Evolutionary conservation across 2,113 vertebrate genomes (phyloP), one percentile per base, ranked within the genome.

Genomic region (Ictalurus furcatus): DNA sequence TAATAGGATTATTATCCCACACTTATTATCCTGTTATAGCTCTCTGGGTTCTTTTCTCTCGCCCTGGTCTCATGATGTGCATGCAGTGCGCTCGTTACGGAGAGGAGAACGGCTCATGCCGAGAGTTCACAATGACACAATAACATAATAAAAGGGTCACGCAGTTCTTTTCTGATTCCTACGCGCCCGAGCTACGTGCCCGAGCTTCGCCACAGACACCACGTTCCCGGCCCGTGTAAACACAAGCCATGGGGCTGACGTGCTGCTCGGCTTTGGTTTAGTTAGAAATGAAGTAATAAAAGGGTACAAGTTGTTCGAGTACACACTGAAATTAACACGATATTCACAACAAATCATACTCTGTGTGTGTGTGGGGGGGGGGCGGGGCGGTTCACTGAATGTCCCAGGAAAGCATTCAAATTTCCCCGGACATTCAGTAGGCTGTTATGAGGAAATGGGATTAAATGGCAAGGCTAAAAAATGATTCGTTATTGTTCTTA

Each of bases 51-150:
- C 48, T 28, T 78, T 25, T 78, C 74, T 52, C 74, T 56, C 48
- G 83, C 58, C 28, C 9, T 63, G 40, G 90, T 84, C 73, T 87
- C 69, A 67, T 85, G 85, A 85, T 89, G 80, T 59, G 83, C 79
- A 80, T 84, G 85, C 80, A 85, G 89, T 81, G 82, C 61, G 59
- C 71, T 59, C 79, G 63, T 58, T 59, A 80, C 69, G 28, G 54
- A 86, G 37, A 61, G 74, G 16, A 73, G 73, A 23, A 81, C n/a
- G 69, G 80, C 40, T 52, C 88, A 67, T 65, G 48, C 30, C 52
- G 83, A 85, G 79, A 69, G 81, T 54, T 30, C 83, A 69, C 58
- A 37, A 28, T 52, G 88, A 76, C 69, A 61, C 48, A 76, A 78
- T 74, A 48, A 88, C 58, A 34, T 63, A 83, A 25, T 78, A 25